A percentile compares a stretch with the other conserved stretches of the same genome.
Evolutionary conservation across 2,113 vertebrate genomes (phyloP).

Genomic region (Sardina pilchardus): DNA sequence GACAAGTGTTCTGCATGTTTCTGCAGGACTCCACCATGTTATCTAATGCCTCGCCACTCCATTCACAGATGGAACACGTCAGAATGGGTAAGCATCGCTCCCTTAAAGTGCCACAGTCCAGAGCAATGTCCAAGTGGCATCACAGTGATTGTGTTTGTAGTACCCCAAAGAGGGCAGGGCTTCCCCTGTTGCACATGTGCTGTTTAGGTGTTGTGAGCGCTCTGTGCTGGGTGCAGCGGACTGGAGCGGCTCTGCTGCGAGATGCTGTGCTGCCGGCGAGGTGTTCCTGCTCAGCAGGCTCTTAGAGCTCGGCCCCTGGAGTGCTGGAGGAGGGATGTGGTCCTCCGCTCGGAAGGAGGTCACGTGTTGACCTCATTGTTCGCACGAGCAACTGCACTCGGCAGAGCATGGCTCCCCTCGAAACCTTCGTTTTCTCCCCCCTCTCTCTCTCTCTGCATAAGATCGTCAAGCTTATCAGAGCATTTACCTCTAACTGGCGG

Average conservation of each 20-base stretch:
- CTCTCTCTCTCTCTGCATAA: conserved; percentile 39
- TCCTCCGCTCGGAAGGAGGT: conserved; percentile 57
- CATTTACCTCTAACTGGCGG: conserved; percentile 61
- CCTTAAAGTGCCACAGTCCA: not conserved
- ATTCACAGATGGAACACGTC: not conserved
- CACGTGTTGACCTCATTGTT: conserved; percentile 78
- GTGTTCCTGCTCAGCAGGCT: conserved; percentile 9
- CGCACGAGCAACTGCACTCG: conserved; percentile 67
- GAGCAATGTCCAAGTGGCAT: not conserved
- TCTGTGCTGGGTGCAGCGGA: not conserved
- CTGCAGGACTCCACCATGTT: not conserved
- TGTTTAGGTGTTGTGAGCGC: not conserved
- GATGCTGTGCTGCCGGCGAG: not conserved
- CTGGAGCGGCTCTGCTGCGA: not conserved
- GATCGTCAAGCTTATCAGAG: conserved; percentile 51
- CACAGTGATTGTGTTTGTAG: not conserved
- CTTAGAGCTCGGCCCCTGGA: conserved; percentile 38
- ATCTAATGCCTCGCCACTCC: not conserved
- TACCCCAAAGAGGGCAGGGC: not conserved
- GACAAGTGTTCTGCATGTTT: not conserved
- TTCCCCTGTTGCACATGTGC: not conserved
- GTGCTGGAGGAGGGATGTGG: conserved; percentile 62
- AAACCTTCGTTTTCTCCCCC: not conserved
- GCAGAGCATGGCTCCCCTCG: conserved; percentile 25
- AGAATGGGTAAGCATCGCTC: not conserved